These are phyloP conservation scores for Melolontha melolontha DNA, from an alignment of 2,888 invertebrate genomes.

Conservation along the genomic window DNA sequence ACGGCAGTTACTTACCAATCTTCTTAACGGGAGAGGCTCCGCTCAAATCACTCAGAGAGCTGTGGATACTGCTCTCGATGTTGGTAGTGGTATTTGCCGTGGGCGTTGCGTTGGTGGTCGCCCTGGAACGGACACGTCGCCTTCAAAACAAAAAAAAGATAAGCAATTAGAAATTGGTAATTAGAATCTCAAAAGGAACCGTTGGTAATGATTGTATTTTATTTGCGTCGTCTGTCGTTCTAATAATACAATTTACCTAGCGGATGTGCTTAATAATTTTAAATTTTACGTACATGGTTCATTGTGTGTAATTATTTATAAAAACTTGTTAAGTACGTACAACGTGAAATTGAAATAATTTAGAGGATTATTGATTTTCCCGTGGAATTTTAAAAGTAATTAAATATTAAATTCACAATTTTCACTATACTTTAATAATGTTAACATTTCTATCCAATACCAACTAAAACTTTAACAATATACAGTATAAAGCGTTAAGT, in stretches of 20 bases:
- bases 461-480: no score
- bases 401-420: no score
- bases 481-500: no score
- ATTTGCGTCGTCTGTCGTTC: slow-evolving; percentile 19
- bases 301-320: not conserved
- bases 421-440: no score
- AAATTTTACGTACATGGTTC: slow-evolving; percentile 3
- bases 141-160: slow-evolving; percentile 11
- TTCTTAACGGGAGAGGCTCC: slow-evolving; percentile 64
- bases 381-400: no score
- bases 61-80: slow-evolving; percentile 72
- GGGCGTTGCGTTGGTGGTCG: slow-evolving; percentile 70
- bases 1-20: slow-evolving; percentile 40
- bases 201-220: slow-evolving; percentile 13
- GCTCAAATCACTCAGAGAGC: slow-evolving; percentile 79
- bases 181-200: slow-evolving; percentile 12
- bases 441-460: no score
- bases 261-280: slow-evolving; percentile 21
- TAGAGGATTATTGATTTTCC: not conserved
- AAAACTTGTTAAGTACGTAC: not conserved
- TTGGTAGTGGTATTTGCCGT: slow-evolving; percentile 51
- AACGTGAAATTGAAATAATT: not conserved
- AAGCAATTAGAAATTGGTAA: slow-evolving; percentile 31
- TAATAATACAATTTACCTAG: slow-evolving; percentile 15
- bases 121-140: slow-evolving; percentile 67